Evolutionary conservation across 2,888 invertebrate species (phyloP).

Genomic region (Netelia virgata): DNA sequence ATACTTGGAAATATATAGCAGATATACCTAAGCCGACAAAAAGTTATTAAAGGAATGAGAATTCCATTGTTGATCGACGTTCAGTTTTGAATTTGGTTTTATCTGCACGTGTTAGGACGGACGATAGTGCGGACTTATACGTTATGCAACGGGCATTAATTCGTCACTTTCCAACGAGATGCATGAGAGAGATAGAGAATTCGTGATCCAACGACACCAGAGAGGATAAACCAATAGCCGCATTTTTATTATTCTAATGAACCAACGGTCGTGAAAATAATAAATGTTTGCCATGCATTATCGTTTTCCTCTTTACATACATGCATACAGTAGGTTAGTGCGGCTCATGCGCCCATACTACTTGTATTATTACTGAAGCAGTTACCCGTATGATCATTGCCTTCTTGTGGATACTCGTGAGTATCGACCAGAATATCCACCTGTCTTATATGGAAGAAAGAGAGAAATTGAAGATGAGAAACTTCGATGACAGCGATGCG

Average conservation of each 20-base stretch:
- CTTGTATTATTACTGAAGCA: no score
- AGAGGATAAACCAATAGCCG: conserved; percentile 9
- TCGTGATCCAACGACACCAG: neutral
- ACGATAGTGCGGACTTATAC: neutral
- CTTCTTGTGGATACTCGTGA: no score
- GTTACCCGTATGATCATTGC: no score
- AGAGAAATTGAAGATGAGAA: no score
- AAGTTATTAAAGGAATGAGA: neutral
- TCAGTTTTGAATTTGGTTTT: conserved; percentile 3
- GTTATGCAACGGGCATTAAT: neutral
- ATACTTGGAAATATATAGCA: neutral
- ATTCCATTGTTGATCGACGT: neutral
- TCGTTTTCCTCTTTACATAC: neutral
- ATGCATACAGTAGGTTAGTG: neutral
- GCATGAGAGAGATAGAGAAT: neutral
- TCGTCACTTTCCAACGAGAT: neutral
- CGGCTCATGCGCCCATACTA: no score
- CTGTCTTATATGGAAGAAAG: no score
- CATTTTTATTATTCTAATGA: conserved; percentile 60
- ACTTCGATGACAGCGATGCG: no score
- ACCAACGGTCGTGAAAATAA: conserved; percentile 53
- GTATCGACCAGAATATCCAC: no score
- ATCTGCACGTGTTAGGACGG: neutral
- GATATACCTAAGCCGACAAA: conserved; percentile 21
- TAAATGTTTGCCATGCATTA: conserved; percentile 2